Evolutionary conservation across 2,888 invertebrate species (phyloP), one percentile per base, ranked within the genome.

Genomic region (Brachypalpus laphriformis): DNA sequence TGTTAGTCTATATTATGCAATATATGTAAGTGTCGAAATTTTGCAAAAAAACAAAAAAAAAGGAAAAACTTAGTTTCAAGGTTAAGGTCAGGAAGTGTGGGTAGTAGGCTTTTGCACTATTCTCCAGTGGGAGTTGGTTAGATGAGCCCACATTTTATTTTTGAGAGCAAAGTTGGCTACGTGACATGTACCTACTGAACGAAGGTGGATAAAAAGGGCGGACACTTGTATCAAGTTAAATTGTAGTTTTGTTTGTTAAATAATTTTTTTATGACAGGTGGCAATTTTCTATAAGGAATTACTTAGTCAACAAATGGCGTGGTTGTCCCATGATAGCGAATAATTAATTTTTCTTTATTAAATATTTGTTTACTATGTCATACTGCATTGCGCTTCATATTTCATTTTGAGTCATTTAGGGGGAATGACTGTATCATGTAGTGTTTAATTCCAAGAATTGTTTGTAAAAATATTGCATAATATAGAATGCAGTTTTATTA

Each of bases 1-100:
- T 40, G 18, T 37, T 59, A n/a, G 7, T 59, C 9, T 22, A 2
- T 9, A 31, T 76, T 76, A 76, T 68, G 76, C 76, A 76, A 76
- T 45, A 49, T 14, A 3, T 20, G n/a, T n/a, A n/a, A n/a, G 42
- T 66, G 49, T 31, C 8, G 14, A 63, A 34, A 42, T 45, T 56
- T 34, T 63, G 45, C 28, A 9, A 28, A 42, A 18, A 61, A 72
- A 1, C n/a, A n/a, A 45, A 18, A n/a, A n/a, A n/a, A n/a, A n/a
- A n/a, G n/a, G n/a, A n/a, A n/a, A n/a, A n/a, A n/a, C n/a, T n/a
- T n/a, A n/a, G n/a, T 45, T 75, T 66, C 65, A 75, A 75, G 75
- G 75, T 75, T 75, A 66, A 75, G 66, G 65, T 40, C 57, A 61
- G 45, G 20, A 31, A 16, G 11, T 25, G 14, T 37, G 18, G 16